Percentiles rank a stretch among this genome's conserved stretches.
Conservation (phyloP, 2,113 vertebrate genomes). For the Sphyrna mokarran region DNA sequence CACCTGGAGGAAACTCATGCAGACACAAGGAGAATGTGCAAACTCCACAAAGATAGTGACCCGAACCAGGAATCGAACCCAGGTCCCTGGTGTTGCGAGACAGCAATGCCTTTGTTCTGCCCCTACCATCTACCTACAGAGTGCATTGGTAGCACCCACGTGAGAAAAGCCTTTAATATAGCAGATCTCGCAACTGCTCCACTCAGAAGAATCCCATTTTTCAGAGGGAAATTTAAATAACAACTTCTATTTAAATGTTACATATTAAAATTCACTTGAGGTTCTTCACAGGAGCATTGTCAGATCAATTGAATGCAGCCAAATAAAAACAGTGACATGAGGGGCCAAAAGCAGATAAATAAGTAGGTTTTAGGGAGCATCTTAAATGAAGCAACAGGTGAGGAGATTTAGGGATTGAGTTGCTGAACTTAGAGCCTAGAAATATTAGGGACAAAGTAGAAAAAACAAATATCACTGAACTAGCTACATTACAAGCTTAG, state of each 20-base stretch:
- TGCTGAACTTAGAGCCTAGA: neutral
- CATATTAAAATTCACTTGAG: neutral
- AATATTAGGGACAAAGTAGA: neutral
- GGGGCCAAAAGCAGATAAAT: neutral
- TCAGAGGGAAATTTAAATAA: neutral
- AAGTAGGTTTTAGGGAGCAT: neutral
- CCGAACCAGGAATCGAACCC: too few species aligned
- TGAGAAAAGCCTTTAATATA: neutral
- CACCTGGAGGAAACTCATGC: too few species aligned
- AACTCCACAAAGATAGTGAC: too few species aligned
- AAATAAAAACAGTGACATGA: neutral
- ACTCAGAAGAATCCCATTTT: neutral
- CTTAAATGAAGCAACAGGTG: neutral
- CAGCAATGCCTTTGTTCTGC: too few species aligned
- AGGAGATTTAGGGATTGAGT: neutral
- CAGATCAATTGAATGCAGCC: neutral
- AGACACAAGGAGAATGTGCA: too few species aligned
- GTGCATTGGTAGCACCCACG: neutral
- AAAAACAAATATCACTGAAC: neutral
- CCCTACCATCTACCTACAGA: neutral
- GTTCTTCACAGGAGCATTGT: neutral
- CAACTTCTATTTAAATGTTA: neutral
- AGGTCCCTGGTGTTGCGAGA: too few species aligned
- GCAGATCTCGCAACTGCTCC: neutral
- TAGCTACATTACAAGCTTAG: neutral